Evolutionary conservation across 30 jellyfish, hydroid and myxozoan species (phyloP).

Genomic region (Sanderia malayensis): DNA sequence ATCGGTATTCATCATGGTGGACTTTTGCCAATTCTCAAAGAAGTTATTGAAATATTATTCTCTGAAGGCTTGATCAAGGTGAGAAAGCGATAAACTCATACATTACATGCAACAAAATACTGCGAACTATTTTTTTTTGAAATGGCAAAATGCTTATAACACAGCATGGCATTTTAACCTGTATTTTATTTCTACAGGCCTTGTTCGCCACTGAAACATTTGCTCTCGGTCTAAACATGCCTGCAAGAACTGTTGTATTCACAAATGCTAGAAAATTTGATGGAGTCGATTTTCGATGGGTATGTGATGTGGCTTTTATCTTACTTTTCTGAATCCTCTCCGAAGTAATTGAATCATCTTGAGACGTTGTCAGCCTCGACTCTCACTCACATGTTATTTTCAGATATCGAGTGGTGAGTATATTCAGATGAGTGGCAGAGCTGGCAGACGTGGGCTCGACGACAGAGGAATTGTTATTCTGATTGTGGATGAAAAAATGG

Average conservation of each 20-base stretch:
- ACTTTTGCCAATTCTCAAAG: constrained; percentile 94
- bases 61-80: constrained; percentile 98
- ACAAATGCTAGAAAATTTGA: constrained; percentile 96
- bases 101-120: too few relatives aligned
- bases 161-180: too few relatives aligned
- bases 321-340: too few relatives aligned
- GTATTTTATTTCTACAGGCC: constrained; percentile 49
- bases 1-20: constrained; percentile 99
- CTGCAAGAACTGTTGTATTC: constrained; percentile 99
- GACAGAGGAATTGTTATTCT: constrained; percentile 94
- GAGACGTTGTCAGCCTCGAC: too few relatives aligned
- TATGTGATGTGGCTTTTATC: constrained; percentile 44
- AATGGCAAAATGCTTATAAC: too few relatives aligned
- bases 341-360: not conserved
- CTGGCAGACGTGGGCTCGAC: constrained; percentile 99
- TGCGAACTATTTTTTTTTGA: too few relatives aligned
- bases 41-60: constrained; percentile 92
- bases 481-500: constrained; percentile 92
- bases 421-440: constrained; percentile 99
- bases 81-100: too few relatives aligned
- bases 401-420: constrained; percentile 98
- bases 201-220: constrained; percentile 98
- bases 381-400: not conserved
- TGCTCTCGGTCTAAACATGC: constrained; percentile 99
- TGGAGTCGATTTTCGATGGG: constrained; percentile 96